Conservation (phyloP, 1,140 invertebrate species). For the Venustaconcha ellipsiformis region DNA sequence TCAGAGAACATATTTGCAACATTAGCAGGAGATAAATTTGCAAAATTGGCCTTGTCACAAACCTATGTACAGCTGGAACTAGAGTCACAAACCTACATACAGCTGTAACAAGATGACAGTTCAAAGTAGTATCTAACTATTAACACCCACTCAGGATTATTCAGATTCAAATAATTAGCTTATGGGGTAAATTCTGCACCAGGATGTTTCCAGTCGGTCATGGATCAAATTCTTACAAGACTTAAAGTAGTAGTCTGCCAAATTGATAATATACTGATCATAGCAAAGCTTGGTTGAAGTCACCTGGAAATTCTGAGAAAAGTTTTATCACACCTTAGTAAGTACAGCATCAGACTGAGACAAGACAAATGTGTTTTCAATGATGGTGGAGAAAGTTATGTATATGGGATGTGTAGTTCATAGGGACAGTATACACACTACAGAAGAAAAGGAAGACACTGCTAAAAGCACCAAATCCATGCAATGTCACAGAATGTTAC, state of each 20-base stretch:
- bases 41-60: slow-evolving; percentile 53
- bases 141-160: slow-evolving; percentile 70
- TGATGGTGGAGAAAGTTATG: not conserved
- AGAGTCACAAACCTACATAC: slow-evolving; percentile 38
- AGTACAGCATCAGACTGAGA: slow-evolving; percentile 5
- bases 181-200: slow-evolving; percentile 72
- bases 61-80: slow-evolving; percentile 56
- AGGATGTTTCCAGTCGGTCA: slow-evolving; percentile 71
- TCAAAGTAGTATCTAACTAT: slow-evolving; percentile 49
- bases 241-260: slow-evolving; percentile 13
- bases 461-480: slow-evolving; percentile 15
- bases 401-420: slow-evolving; percentile 30
- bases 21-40: slow-evolving; percentile 40
- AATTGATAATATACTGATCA: slow-evolving; percentile 34
- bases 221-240: slow-evolving; percentile 42
- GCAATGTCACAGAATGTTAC: slow-evolving; percentile 31
- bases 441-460: slow-evolving; percentile 31
- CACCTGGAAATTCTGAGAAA: slow-evolving; percentile 5
- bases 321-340: slow-evolving; percentile 12
- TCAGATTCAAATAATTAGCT: slow-evolving; percentile 66
- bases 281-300: not conserved
- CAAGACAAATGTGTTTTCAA: slow-evolving; percentile 13
- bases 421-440: slow-evolving; percentile 21
- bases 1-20: slow-evolving; percentile 31
- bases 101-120: slow-evolving; percentile 51